Base-by-base conservation (phyloP, 1,140 invertebrate species). In the Amyelois transitella region DNA sequence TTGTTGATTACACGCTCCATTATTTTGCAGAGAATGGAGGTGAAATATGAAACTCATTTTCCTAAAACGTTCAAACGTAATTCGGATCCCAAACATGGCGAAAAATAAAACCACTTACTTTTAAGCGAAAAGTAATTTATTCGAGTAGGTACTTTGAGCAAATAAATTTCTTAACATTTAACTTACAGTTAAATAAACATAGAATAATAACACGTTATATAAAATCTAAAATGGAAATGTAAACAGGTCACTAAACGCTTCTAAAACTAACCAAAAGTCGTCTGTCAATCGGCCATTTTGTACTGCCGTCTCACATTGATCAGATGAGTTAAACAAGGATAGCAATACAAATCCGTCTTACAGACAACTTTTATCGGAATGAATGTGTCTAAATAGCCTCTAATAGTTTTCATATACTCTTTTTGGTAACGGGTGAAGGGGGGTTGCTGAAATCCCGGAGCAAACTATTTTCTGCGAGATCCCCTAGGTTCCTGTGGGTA, bases 131-230 rank as follows among this genome's bases (percentile, higher is more conserved):
- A 62, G 60, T 68, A 62, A 59, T 76, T 73, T 72, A 66, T 75
- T 72, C 67, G 70, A 76, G 79, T 69, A 60, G 19, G 50, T 55
- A 72, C 59, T 70, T 84, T 85, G 84, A 87, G 84, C 84, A 87
- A 85, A 84, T 75, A 79, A 86, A 81, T 71, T 66, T 64, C 67
- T 77, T 81, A 83, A 75, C 57, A 66, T 81, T 81, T 73, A 79
- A 76, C 78, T 84, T 80, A 86, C 67, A 69, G 49, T 73, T 70
- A 66, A 69, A 69, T 81, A 81, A 83, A 77, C 73, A 84, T 77
- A 80, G 77, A 85, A 86, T 86, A 85, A 86, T 86, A 86, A 88
- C 81, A 78, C 74, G 58, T 74, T 88, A 88, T n/a, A n/a, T 88
- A 88, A 88, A 88, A 86, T 82, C 77, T 88, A 84, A 66, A 83